Percentiles rank a stretch among this genome's conserved stretches.
Conservation (phyloP, 1,140 invertebrate species). For the Harpegnathos saltator region DNA sequence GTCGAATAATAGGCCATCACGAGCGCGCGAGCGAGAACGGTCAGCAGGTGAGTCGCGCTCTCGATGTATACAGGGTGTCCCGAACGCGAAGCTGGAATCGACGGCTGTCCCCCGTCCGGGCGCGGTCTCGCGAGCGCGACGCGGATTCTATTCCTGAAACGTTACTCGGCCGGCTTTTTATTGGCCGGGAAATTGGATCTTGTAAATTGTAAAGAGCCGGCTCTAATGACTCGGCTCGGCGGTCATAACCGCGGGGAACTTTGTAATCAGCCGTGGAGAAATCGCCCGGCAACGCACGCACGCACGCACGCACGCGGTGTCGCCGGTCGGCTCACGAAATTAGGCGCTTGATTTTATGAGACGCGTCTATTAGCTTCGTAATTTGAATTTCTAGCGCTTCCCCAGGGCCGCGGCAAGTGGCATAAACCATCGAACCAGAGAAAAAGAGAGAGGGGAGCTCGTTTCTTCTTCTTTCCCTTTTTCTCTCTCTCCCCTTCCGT, state of each 20-base stretch:
- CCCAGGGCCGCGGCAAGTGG: too few relatives aligned
- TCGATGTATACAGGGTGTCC: slow-evolving; percentile 29
- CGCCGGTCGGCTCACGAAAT: slow-evolving; percentile 9
- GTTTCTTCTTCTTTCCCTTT: not conserved
- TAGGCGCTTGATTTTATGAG: slow-evolving; percentile 25
- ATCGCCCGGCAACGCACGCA: too few relatives aligned
- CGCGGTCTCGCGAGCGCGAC: not conserved
- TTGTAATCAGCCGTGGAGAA: too few relatives aligned
- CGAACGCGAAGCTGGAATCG: not conserved
- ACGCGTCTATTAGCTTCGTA: not conserved
- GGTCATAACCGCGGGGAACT: too few relatives aligned
- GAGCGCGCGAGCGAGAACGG: not conserved
- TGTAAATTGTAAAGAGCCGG: not conserved
- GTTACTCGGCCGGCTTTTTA: not conserved
- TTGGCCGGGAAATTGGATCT: slow-evolving; percentile 5
- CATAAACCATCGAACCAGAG: not conserved
- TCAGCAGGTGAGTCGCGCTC: not conserved
- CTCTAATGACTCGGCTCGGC: too few relatives aligned
- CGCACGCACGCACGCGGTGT: too few relatives aligned
- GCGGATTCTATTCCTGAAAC: not conserved
- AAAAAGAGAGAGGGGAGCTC: too few relatives aligned
- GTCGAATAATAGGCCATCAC: slow-evolving; percentile 11
- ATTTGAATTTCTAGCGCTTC: slow-evolving; percentile 10
- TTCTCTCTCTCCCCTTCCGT: not conserved
- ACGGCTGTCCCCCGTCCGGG: not conserved